Evolutionary conservation across 2,113 vertebrate genomes (phyloP).

Genomic region (Dermatemys mawii): DNA sequence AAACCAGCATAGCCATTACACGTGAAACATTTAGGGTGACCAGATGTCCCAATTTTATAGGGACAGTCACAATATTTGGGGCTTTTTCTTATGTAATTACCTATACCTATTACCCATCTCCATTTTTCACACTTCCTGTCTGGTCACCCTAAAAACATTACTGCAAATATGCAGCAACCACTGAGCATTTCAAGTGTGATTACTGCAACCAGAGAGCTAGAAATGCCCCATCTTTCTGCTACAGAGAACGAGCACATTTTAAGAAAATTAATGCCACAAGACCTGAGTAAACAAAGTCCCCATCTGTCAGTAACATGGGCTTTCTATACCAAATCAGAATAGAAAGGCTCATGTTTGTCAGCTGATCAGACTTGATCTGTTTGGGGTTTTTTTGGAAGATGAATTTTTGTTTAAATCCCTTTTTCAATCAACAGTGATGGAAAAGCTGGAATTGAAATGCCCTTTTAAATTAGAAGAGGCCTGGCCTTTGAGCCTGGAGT

Average conservation of each 20-base stretch:
- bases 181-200: neutral
- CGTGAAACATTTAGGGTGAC: no score
- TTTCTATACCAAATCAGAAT: neutral
- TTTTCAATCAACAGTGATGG: neutral
- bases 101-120: no score
- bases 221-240: conserved; percentile 11
- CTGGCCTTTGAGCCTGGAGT: accelerated
- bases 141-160: no score
- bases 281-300: conserved; percentile 44
- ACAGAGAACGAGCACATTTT: conserved; percentile 17
- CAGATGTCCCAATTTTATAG: no score
- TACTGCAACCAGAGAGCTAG: accelerated
- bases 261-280: conserved; percentile 66
- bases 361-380: conserved; percentile 24
- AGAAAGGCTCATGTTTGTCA: conserved; percentile 44
- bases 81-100: no score
- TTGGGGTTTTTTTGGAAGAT: conserved; percentile 27
- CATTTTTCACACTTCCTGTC: no score
- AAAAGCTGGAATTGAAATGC: neutral
- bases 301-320: conserved; percentile 26
- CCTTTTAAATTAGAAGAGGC: neutral
- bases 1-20: accelerated
- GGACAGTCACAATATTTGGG: no score
- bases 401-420: conserved; percentile 40
- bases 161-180: accelerated